Evolutionary conservation across 1,140 invertebrate species (phyloP), one percentile per base, ranked within the genome.

Genomic region (Sarcophaga peregrina): DNA sequence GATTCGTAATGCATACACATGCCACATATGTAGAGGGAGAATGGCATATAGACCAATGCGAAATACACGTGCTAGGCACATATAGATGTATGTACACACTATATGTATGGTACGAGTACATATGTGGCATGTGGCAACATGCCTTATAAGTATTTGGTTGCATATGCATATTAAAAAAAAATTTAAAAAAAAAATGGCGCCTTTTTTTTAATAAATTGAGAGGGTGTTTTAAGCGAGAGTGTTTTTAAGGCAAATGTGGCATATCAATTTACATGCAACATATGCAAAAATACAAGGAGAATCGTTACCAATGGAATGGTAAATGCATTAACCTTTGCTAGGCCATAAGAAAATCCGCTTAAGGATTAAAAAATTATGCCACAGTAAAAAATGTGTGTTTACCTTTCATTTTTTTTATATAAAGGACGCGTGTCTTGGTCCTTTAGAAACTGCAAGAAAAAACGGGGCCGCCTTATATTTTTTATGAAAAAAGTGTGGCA

Each of bases 181-280:
- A 9, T n/a, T 10, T 11, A 9, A 9, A 20, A n/a, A 10, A 76
- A 76, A 78, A 78, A 78, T 78, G 75, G 75, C 75, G 75, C 75
- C 50, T 37, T 78, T 20, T 78, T 20, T 78, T 48, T 11, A 13
- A 20, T 52, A 20, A 20, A 17, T 76, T 11, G 47, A 50, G 20
- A 78, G 75, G 20, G 48, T 48, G 75, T 48, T 45, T 48, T 0
- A 7, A 47, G 0, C 7, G n/a, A 9, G 4, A 9, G 3, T 25
- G n/a, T 7, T 3, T 72, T 25, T 72, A 20, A 20, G 5, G 11
- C 73, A 75, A 47, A 45, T 75, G 37, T 47, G 73, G 10, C 73
- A 78, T 50, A 78, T 78, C 75, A 50, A 78, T 78, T 78, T 78
- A 78, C 75, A 78, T 78, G 75, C 47, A 52, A 78, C 75, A 78